These are phyloP conservation scores for Gymnosoma rotundatum DNA, from an alignment of 2,888 invertebrate genomes.

Conservation along the genomic window DNA sequence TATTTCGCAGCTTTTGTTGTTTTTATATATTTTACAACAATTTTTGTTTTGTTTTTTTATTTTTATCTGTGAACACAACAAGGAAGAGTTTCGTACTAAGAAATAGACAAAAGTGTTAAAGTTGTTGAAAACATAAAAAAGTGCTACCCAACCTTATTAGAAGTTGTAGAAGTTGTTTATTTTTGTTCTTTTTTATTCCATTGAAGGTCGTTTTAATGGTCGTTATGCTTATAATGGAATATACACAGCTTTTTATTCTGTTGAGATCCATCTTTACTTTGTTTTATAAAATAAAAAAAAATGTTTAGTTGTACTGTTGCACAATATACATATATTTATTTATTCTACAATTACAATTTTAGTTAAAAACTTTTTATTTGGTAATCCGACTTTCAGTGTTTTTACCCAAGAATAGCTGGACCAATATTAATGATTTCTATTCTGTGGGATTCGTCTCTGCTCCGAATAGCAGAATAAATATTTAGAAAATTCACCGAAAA, in stretches of 20 bases:
- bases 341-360: no score
- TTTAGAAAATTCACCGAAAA: no score
- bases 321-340: no score
- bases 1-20: conserved; percentile 8
- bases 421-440: no score
- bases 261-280: background rate
- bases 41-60: background rate
- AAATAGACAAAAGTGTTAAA: conserved; percentile 55
- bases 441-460: no score
- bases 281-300: background rate
- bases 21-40: background rate
- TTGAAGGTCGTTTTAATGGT: conserved; percentile 37
- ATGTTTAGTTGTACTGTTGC: no score
- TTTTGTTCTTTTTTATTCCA: conserved; percentile 5
- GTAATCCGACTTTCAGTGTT: no score
- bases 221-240: conserved; percentile 24
- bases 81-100: background rate
- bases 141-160: conserved; percentile 35
- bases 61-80: background rate
- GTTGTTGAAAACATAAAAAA: conserved; percentile 57
- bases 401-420: no score
- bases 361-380: no score
- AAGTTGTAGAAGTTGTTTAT: background rate
- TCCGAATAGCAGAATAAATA: no score
- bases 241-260: conserved; percentile 6